Conservation (phyloP, 2,888 invertebrate species). For the Xestia ashworthii region DNA sequence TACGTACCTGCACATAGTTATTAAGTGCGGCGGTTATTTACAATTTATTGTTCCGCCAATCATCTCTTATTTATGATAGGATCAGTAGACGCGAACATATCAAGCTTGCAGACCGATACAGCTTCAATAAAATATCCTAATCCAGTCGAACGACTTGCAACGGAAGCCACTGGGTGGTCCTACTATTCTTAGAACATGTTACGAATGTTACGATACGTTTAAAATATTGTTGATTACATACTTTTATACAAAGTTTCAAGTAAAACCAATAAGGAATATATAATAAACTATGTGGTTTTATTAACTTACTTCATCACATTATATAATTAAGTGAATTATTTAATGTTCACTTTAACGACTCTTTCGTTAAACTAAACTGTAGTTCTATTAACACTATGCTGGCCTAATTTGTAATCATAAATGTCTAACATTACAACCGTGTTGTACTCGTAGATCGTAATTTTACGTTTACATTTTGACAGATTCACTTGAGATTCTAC, state of each 20-base stretch:
- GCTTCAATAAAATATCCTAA: conserved; percentile 12
- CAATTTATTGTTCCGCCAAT: neutral
- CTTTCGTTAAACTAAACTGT: neutral
- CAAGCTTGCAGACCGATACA: neutral
- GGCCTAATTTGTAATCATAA: neutral
- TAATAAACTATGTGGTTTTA: neutral
- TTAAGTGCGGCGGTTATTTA: neutral
- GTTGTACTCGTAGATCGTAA: too few relatives aligned
- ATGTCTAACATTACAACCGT: neutral
- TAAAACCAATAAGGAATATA: neutral
- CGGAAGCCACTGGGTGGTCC: conserved; percentile 18
- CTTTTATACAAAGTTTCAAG: neutral
- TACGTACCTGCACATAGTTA: too few relatives aligned
- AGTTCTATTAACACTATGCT: neutral
- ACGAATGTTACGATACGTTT: conserved; percentile 10
- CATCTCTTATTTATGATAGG: conserved; percentile 20
- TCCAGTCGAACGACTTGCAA: conserved; percentile 29
- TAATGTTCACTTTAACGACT: too few relatives aligned
- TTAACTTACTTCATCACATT: neutral
- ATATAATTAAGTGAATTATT: neutral
- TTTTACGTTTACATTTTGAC: neutral
- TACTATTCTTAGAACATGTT: neutral
- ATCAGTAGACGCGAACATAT: conserved; percentile 17
- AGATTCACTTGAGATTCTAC: conserved; percentile 36
- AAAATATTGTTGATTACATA: neutral